A percentile compares a stretch with the other conserved stretches of the same genome.
Evolutionary conservation across 2,888 invertebrate genomes (phyloP).

Genomic region (Erebia epiphron): DNA sequence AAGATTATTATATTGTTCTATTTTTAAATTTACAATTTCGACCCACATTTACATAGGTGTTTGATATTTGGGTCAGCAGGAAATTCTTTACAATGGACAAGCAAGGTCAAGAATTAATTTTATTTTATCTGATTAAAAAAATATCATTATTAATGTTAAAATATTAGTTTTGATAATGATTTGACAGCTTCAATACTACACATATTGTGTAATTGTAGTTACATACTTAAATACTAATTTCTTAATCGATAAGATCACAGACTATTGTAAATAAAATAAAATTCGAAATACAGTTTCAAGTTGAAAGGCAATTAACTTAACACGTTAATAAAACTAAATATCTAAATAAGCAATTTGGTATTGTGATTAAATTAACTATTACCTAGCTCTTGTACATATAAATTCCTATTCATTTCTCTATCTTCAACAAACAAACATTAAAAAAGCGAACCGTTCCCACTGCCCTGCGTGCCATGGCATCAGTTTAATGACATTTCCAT

Average conservation of each 20-base stretch:
- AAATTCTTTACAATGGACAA: slow-evolving; percentile 18
- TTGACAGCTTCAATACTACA: no score
- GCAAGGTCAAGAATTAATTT: slow-evolving; percentile 13
- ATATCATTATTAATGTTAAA: background rate
- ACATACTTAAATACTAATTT: no score
- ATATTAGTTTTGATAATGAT: background rate
- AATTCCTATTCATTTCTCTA: background rate
- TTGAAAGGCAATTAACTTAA: no score
- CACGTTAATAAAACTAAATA: no score
- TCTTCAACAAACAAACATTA: background rate
- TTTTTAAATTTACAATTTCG: slow-evolving; percentile 25
- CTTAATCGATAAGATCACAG: no score
- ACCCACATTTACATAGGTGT: slow-evolving; percentile 22
- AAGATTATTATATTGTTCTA: slow-evolving; percentile 23
- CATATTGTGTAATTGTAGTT: no score
- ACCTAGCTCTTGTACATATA: no score
- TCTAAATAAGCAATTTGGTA: no score
- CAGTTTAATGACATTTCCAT: slow-evolving; percentile 30
- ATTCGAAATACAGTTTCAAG: no score
- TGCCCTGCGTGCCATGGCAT: slow-evolving; percentile 20
- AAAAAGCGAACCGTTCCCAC: slow-evolving; percentile 2
- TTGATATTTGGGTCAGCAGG: slow-evolving; percentile 21
- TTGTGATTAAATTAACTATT: no score
- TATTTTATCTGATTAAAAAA: slow-evolving; percentile 17
- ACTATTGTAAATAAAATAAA: no score